These are phyloP conservation scores for Octodonta nipae DNA, from an alignment of 2,888 invertebrate species.

Conservation along the genomic window DNA sequence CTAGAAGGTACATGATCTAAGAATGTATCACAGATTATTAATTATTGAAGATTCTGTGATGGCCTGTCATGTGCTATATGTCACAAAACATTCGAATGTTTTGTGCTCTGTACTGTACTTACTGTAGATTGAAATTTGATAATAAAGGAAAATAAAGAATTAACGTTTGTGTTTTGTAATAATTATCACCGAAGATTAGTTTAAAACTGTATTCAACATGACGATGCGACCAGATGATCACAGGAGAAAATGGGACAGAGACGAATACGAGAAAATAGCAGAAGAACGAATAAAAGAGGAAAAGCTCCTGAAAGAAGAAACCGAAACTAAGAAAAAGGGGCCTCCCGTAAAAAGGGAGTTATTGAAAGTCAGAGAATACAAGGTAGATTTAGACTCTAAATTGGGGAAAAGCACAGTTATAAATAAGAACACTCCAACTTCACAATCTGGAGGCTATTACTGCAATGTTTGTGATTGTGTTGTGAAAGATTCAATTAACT, in stretches of 20 bases:
- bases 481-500: constrained; percentile 98
- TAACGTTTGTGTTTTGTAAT: too few species aligned
- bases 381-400: constrained; percentile 95
- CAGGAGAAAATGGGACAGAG: constrained; percentile 92
- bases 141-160: too few species aligned
- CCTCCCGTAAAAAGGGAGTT: constrained; percentile 79
- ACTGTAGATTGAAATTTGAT: too few species aligned
- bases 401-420: constrained; percentile 96
- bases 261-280: constrained; percentile 82
- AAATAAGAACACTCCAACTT: constrained; percentile 93
- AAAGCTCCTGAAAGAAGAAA: constrained; percentile 54
- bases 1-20: too few species aligned
- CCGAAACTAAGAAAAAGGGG: constrained; percentile 47
- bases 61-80: too few species aligned
- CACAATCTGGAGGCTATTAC: constrained; percentile 96
- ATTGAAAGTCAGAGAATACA: constrained; percentile 86
- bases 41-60: too few species aligned
- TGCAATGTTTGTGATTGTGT: constrained; percentile 99
- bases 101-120: too few species aligned
- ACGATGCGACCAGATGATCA: constrained; percentile 64
- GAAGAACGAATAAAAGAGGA: constrained; percentile 68
- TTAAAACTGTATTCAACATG: constrained; percentile 27
- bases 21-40: too few species aligned
- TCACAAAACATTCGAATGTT: too few species aligned
- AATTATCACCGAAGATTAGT: too few species aligned